Conservation (phyloP, 1,140 invertebrate genomes). For the Doryteuthis pealeii region DNA sequence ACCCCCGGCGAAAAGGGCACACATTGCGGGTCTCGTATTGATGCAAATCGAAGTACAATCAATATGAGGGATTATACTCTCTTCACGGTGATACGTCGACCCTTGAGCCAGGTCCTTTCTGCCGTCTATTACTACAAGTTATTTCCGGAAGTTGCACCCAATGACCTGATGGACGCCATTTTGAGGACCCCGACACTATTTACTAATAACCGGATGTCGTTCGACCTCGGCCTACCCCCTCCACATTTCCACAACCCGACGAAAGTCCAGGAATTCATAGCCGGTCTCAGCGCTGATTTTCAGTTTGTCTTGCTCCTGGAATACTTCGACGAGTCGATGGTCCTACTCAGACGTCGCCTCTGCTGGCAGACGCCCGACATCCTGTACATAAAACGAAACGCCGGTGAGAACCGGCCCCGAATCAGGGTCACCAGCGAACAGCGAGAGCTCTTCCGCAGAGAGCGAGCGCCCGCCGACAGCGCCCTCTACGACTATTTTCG, state of each 20-base stretch:
- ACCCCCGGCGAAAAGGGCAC: slow-evolving; percentile 19
- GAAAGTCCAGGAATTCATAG: slow-evolving; percentile 19
- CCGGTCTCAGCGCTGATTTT: slow-evolving; percentile 57
- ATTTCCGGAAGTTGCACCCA: slow-evolving; percentile 20
- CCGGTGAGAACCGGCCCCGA: not conserved
- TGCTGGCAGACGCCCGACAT: slow-evolving; percentile 62
- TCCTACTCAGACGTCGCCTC: slow-evolving; percentile 60
- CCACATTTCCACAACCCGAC: slow-evolving; percentile 15
- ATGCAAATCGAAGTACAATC: not conserved
- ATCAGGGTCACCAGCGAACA: slow-evolving; percentile 20
- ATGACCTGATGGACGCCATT: slow-evolving; percentile 27
- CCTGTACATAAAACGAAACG: slow-evolving; percentile 37
- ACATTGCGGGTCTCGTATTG: slow-evolving; percentile 16
- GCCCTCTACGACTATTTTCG: slow-evolving; percentile 35
- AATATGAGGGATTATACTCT: slow-evolving; percentile 19
- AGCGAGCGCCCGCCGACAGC: slow-evolving; percentile 28
- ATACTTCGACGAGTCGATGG: slow-evolving; percentile 63
- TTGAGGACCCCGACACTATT: not conserved
- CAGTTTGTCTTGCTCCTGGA: slow-evolving; percentile 63
- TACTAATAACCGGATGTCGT: slow-evolving; percentile 28
- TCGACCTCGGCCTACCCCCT: slow-evolving; percentile 28
- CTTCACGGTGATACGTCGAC: slow-evolving; percentile 36
- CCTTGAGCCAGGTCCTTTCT: slow-evolving; percentile 37
- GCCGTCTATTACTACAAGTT: slow-evolving; percentile 34
- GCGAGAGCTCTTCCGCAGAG: not conserved